phyloP scores from a whole-genome alignment of 2,113 vertebrate genomes.

The Lasiurus borealis region DNA sequence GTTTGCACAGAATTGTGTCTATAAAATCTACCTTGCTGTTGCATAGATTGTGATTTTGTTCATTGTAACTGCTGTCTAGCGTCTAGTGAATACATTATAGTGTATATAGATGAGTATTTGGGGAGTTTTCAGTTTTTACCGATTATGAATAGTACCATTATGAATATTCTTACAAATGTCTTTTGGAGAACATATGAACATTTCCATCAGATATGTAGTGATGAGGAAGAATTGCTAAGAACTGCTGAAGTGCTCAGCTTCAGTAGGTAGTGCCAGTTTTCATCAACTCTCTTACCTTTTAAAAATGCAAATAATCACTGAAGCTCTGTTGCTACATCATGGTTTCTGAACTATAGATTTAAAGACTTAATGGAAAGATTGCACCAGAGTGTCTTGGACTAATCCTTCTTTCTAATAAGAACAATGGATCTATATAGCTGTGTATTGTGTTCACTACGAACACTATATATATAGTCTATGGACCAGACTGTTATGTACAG shows the following conservation, averaged over 20 bases:
- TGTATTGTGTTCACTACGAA: background rate
- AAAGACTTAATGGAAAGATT: background rate
- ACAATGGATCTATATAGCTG: background rate
- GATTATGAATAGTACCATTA: background rate
- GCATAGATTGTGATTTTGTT: background rate
- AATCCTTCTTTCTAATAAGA: background rate
- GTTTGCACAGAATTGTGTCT: background rate
- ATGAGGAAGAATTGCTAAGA: background rate
- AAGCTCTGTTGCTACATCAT: background rate
- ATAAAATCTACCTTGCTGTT: background rate
- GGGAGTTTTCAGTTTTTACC: conserved; percentile 2
- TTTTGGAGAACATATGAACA: background rate
- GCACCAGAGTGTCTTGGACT: background rate
- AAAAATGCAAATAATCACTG: conserved; percentile 17
- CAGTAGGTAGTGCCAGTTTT: background rate
- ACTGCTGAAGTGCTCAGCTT: background rate
- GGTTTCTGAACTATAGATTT: background rate
- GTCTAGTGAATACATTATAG: background rate
- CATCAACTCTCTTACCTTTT: background rate
- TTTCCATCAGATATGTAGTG: background rate
- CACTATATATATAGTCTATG: background rate
- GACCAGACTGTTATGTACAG: background rate
- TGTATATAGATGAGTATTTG: background rate
- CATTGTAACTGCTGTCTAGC: background rate
- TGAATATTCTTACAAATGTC: background rate